phyloP scores from a whole-genome alignment of 2,888 invertebrate species.

The Tiliacea aurago region DNA sequence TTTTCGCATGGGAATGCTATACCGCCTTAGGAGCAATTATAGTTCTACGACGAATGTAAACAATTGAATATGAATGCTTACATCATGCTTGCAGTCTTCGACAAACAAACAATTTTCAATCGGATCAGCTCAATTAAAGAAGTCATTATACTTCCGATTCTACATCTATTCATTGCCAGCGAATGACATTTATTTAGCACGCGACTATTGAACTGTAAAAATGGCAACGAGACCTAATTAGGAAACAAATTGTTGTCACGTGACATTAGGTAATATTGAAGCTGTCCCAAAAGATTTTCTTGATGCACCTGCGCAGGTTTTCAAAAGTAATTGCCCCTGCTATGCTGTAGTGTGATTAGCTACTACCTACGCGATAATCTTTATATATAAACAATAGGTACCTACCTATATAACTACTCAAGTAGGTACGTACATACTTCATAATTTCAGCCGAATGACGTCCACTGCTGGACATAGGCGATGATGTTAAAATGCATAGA shows the following conservation, averaged over 20 bases:
- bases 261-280: background rate
- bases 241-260: constrained; percentile 4
- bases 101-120: constrained; percentile 27
- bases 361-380: constrained; percentile 2
- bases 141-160: constrained; percentile 11
- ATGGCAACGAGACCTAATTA: constrained; percentile 5
- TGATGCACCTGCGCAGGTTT: background rate
- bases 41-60: background rate
- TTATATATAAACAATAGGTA: constrained; percentile 12
- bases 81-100: constrained; percentile 1
- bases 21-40: background rate
- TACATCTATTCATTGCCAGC: constrained; percentile 36
- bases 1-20: background rate
- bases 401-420: no score
- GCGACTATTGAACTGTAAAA: constrained; percentile 27
- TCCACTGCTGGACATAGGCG: no score
- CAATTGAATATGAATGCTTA: constrained; percentile 3
- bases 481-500: no score
- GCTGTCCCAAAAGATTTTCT: background rate
- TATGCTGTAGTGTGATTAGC: background rate
- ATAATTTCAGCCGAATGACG: no score
- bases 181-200: constrained; percentile 46
- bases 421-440: no score
- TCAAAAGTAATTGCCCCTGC: background rate
- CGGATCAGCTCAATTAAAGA: constrained; percentile 5